These are phyloP conservation scores for Cryptocheilus praepositus DNA, from an alignment of 2,888 invertebrate species.

Conservation along the genomic window DNA sequence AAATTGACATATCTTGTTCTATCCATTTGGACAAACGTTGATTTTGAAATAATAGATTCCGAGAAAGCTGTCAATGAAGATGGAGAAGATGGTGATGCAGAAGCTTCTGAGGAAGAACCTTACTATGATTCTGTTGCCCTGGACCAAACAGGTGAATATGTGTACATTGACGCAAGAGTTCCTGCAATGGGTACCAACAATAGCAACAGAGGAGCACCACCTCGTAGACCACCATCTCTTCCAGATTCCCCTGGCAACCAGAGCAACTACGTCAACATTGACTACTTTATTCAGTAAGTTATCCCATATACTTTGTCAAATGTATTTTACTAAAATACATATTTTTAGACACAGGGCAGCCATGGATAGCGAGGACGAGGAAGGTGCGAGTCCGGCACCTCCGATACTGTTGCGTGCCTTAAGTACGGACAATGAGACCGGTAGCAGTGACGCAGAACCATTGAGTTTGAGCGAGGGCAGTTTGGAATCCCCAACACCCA, in stretches of 20 bases:
- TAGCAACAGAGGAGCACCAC: constrained; percentile 60
- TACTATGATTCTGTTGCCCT: constrained; percentile 78
- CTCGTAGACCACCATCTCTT: constrained; percentile 75
- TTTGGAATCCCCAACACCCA: constrained; percentile 72
- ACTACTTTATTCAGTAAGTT: constrained; percentile 90
- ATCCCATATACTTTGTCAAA: neutral
- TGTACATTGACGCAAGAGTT: constrained; percentile 83
- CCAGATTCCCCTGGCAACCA: constrained; percentile 88
- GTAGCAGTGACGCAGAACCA: constrained; percentile 73
- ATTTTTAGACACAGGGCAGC: constrained; percentile 66
- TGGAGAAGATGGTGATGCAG: constrained; percentile 72
- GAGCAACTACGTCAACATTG: constrained; percentile 94
- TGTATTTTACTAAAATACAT: neutral
- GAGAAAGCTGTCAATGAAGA: constrained; percentile 72
- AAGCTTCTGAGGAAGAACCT: constrained; percentile 74
- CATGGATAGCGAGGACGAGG: constrained; percentile 73
- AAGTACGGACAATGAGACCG: constrained; percentile 73
- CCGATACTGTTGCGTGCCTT: constrained; percentile 70
- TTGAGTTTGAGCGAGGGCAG: constrained; percentile 72
- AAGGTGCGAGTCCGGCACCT: constrained; percentile 70
- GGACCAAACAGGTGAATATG: constrained; percentile 81
- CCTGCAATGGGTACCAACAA: constrained; percentile 66
- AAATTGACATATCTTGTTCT: neutral
- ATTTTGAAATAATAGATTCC: constrained; percentile 50
- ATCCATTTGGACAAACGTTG: neutral